phyloP scores from a whole-genome alignment of 2,113 vertebrate species.

The Pongo pygmaeus region DNA sequence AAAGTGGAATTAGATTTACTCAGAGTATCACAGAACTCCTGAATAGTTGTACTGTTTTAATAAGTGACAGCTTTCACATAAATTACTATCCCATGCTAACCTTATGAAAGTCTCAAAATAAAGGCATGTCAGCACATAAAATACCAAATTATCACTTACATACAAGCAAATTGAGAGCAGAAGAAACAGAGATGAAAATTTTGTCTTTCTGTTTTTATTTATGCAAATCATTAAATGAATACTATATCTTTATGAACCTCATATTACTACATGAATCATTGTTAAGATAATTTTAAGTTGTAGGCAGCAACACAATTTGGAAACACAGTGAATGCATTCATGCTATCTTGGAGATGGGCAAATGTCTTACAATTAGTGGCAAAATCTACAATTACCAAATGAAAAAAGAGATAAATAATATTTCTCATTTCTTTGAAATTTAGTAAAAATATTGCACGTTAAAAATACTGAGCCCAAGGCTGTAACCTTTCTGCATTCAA shows the following conservation, averaged over 20 bases:
- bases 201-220: not conserved
- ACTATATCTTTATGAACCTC: not conserved
- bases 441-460: not conserved
- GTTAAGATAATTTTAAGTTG: not conserved
- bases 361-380: not conserved
- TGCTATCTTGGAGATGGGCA: not conserved
- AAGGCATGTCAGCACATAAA: not conserved
- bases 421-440: not conserved
- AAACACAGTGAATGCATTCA: not conserved
- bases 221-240: not conserved
- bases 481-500: not conserved
- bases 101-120: constrained; percentile 8
- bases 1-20: not conserved
- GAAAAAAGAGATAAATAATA: not conserved
- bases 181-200: not conserved
- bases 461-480: not conserved
- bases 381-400: constrained; percentile 30
- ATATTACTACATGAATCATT: not conserved
- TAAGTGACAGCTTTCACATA: not conserved
- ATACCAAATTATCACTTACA: not conserved
- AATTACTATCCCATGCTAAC: not conserved
- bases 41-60: not conserved
- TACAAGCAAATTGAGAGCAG: not conserved
- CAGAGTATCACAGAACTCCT: not conserved
- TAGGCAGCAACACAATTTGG: not conserved